These are phyloP conservation scores for Drosophila anomalata DNA, from an alignment of 2,888 invertebrate genomes.

Conservation along the genomic window DNA sequence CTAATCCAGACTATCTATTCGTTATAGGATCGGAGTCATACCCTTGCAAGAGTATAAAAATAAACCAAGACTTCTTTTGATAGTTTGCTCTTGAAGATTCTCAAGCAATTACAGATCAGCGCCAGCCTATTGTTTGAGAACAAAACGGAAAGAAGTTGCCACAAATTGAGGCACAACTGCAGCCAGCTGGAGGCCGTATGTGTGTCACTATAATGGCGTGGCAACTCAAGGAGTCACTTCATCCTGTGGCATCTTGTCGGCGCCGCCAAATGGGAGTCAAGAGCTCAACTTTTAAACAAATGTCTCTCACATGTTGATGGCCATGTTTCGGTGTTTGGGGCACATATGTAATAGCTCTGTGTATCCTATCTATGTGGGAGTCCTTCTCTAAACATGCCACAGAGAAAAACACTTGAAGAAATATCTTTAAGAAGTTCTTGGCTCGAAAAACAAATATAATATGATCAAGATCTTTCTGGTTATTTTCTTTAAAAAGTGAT, in stretches of 20 bases:
- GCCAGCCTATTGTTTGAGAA: neutral
- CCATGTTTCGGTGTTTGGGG: constrained; percentile 1
- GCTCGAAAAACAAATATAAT: no score
- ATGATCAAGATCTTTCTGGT: neutral
- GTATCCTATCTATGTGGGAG: neutral
- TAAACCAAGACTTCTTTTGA: no score
- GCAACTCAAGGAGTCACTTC: constrained; percentile 34
- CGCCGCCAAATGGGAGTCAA: constrained; percentile 32
- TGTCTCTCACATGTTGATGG: constrained; percentile 30
- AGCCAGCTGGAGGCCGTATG: constrained; percentile 20
- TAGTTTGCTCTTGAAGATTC: no score
- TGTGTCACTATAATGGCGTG: constrained; percentile 27
- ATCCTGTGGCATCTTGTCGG: constrained; percentile 30
- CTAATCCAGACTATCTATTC: no score
- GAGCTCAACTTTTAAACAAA: constrained; percentile 37
- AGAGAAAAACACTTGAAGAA: constrained; percentile 18
- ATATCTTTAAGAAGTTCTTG: neutral
- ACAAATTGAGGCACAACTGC: constrained; percentile 13
- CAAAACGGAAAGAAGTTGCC: neutral
- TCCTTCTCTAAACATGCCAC: constrained; percentile 10
- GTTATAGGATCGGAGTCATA: no score
- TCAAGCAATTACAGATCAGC: neutral
- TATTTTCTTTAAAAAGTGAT: neutral
- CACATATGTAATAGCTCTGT: no score
- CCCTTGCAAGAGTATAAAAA: no score